Conservation (phyloP, 2,888 invertebrate genomes). For the Nymphalis polychloros region DNA sequence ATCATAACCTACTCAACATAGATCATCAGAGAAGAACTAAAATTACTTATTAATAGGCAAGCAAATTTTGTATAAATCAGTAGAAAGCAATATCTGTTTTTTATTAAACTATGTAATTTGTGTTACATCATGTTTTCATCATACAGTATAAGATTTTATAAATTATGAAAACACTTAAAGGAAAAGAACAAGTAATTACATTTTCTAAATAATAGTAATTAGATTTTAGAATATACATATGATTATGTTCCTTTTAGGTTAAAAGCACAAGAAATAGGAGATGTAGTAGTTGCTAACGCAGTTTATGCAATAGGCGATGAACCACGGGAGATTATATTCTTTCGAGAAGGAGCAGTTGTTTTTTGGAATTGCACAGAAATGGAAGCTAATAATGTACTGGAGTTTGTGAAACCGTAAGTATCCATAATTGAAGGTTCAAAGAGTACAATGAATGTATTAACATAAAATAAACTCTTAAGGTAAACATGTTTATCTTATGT, state of each 20-base stretch:
- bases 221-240: not conserved
- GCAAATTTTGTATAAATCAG: too few relatives aligned
- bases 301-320: slow-evolving; percentile 90
- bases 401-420: slow-evolving; percentile 84
- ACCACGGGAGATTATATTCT: slow-evolving; percentile 93
- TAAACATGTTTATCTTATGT: too few relatives aligned
- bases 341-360: slow-evolving; percentile 93
- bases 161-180: not conserved
- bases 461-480: too few relatives aligned
- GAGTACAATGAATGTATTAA: not conserved
- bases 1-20: too few relatives aligned
- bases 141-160: too few relatives aligned
- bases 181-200: too few relatives aligned
- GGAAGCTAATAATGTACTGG: slow-evolving; percentile 88
- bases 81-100: too few relatives aligned
- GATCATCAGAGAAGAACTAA: too few relatives aligned
- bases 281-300: slow-evolving; percentile 92
- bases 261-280: slow-evolving; percentile 81
- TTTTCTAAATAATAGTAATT: too few relatives aligned
- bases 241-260: slow-evolving; percentile 50
- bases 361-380: slow-evolving; percentile 94
- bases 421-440: not conserved
- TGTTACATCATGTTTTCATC: too few relatives aligned
- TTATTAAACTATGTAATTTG: too few relatives aligned
- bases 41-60: too few relatives aligned